Base-by-base conservation (phyloP, 2,113 vertebrate species). In the Galemys pyrenaicus region DNA sequence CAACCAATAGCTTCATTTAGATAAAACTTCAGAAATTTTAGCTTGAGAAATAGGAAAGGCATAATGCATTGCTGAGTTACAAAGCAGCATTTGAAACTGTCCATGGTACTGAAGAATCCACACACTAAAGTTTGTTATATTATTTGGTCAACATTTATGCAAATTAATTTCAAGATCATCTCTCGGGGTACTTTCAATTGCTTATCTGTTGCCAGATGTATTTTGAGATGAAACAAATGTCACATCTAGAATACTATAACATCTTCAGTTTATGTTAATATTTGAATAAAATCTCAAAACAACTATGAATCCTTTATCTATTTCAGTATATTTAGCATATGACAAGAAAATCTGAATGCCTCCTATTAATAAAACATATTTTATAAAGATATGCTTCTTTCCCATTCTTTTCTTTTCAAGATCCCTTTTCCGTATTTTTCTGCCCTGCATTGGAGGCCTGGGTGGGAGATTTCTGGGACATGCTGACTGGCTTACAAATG, bases 201-300 rank as follows among this genome's bases (percentile, higher is more conserved):
- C 15, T 56, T 83, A 68, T n/a, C 87, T 74, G 39, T 82, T 91
- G 8, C 46, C 22, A 83, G 46, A 62, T 12, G 78, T 37, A 7
- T 89, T n/a, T 65, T 56, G 13, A 90, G 30, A 80, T 32, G 19
- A 35, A 82, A 37, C 0, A 91, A 41, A 17, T 9, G 37, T 67
- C 30, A 62, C 41, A 79, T 41, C 58, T 4, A 94, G 0, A 54
- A 58, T 78, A 71, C 0, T 46, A 0, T 28, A 60, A 77, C 80
- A 79, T 78, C 67, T 88, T 96, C n/a, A 58, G 41, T 39, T 87
- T 56, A 89, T 51, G 70, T 71, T 44, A 83, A 13, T 68, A 87
- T 74, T 79, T 90, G 26, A 67, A 75, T 60, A 56, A 41, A 58
- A 79, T 73, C 2, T 82, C 26, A 83, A n/a, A 51, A 67, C 5